Evolutionary conservation across 1,140 invertebrate species (phyloP), one percentile per base, ranked within the genome.

Genomic region (Megathymus violae): DNA sequence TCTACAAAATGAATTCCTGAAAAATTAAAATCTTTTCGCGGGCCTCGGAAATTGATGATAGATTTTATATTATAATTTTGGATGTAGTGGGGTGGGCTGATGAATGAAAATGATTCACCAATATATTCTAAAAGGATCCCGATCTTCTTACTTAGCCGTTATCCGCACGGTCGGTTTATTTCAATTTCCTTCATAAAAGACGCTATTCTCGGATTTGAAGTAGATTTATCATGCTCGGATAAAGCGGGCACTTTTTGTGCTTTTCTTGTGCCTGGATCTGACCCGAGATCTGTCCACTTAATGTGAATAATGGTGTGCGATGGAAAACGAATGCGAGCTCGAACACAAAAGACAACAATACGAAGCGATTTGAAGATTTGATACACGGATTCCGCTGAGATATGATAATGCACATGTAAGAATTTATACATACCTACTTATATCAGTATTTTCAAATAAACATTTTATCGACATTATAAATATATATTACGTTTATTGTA

Each of bases 111-210:
- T 87, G 87, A 89, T 85, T 85, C 85, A 77, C 83, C 83, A 78
- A 88, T 88, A 88, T 90, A 84, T 89, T 83, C 81, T 80, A 83
- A 91, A 87, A 79, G 88, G 82, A 84, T 89, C 82, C 80, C 80
- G 82, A 88, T 90, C 86, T 86, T 80, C 79, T 86, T 90, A 89
- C 88, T 89, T 88, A 89, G 88, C 84, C 74, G 86, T 89, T 89
- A 91, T 91, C 86, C 88, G 85, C 81, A 91, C 88, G 86, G 88
- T 91, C 88, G 88, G 88, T 91, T 91, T 91, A 91, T 91, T 91
- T 91, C 88, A 91, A 91, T 91, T 91, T 89, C 85, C 82, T 91
- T 91, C 88, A 90, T 90, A 90, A 90, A 88, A 90, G 88, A 90
- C 82, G 88, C 83, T 87, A 90, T 90, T 88, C 86, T 90, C 86